Evolutionary conservation across 1,140 invertebrate species (phyloP).

Genomic region (Doryteuthis pealeii): DNA sequence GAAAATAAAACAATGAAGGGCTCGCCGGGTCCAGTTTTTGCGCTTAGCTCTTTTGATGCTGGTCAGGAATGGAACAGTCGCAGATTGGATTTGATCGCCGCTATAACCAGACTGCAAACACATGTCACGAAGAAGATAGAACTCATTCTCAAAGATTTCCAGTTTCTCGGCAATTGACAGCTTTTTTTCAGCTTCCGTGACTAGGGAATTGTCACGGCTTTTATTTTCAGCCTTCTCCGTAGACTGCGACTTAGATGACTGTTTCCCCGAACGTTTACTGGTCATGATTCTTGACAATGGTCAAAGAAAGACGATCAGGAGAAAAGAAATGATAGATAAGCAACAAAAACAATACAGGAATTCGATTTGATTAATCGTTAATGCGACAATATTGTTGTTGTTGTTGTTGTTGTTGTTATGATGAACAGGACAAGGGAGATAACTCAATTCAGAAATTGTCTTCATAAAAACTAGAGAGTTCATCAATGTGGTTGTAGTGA

Average conservation of each 20-base stretch:
- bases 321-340: too few species aligned
- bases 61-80: background rate
- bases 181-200: conserved; percentile 11
- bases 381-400: too few species aligned
- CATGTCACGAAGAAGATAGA: conserved; percentile 9
- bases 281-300: background rate
- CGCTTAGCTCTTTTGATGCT: background rate
- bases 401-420: too few species aligned
- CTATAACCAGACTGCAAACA: conserved; percentile 7
- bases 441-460: too few species aligned
- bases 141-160: conserved; percentile 6
- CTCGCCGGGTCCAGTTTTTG: background rate
- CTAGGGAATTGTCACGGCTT: background rate
- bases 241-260: background rate
- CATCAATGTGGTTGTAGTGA: too few species aligned
- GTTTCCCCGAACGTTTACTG: background rate
- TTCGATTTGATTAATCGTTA: too few species aligned
- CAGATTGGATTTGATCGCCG: conserved; percentile 4
- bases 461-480: too few species aligned
- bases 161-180: conserved; percentile 12
- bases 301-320: too few species aligned
- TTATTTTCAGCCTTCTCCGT: background rate
- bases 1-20: background rate
- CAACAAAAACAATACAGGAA: too few species aligned
- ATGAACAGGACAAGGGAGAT: too few species aligned